Evolutionary conservation across 2,113 vertebrate species (phyloP).

Genomic region (Glareola pratincola): DNA sequence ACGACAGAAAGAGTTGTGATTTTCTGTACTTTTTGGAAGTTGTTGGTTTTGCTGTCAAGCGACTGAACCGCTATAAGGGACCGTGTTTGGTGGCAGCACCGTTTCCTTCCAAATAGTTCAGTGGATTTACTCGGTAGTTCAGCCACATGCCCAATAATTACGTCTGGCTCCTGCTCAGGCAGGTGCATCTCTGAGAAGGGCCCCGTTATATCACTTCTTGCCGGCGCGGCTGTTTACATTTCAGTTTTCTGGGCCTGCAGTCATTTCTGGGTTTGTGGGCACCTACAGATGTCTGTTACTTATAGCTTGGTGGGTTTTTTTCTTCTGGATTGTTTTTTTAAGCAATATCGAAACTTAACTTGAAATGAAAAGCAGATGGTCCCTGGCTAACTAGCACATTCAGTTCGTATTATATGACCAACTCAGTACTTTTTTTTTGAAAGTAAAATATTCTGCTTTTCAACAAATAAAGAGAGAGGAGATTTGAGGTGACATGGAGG

Average conservation of each 20-base stretch:
- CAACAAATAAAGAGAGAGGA: not conserved
- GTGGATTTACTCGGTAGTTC: not conserved
- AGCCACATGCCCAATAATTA: not conserved
- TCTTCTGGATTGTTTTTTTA: too few relatives aligned
- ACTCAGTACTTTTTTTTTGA: too few relatives aligned
- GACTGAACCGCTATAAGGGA: not conserved
- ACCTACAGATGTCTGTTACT: not conserved
- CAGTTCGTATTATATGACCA: not conserved
- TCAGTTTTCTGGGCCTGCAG: not conserved
- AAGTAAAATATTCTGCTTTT: not conserved
- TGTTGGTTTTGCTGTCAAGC: not conserved
- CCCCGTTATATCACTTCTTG: not conserved
- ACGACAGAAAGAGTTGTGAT: accelerated
- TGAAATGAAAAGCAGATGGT: not conserved
- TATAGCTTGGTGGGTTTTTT: not conserved
- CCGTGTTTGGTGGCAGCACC: not conserved
- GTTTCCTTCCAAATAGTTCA: not conserved
- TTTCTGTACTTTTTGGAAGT: not conserved
- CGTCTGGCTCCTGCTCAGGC: not conserved
- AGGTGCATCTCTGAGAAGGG: not conserved
- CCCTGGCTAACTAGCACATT: too few relatives aligned
- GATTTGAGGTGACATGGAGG: not conserved
- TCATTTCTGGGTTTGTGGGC: not conserved
- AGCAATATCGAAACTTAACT: not conserved
- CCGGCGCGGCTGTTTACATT: not conserved